phyloP scores from a whole-genome alignment of 2,797 vertebrate genomes.

The Potorous gilbertii region DNA sequence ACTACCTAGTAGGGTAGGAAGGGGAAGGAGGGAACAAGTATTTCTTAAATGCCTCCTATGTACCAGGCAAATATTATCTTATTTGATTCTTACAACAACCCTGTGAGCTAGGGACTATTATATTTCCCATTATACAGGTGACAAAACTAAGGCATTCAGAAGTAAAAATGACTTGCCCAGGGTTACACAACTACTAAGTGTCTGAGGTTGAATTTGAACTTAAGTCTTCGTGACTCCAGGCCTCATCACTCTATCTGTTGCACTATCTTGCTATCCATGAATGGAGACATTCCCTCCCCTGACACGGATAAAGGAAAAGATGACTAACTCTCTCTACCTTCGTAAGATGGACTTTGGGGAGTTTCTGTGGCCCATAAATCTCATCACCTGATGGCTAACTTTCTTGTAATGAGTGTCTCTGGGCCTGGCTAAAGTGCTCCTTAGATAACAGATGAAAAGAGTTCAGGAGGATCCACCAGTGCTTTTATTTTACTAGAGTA shows the following conservation, averaged over 20 bases:
- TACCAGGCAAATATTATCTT: background rate
- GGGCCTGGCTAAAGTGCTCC: background rate
- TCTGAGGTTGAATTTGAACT: background rate
- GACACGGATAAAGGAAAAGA: background rate
- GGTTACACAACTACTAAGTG: background rate
- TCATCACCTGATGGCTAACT: background rate
- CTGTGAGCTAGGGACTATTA: background rate
- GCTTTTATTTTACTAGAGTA: background rate
- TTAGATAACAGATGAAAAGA: background rate
- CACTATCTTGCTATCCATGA: background rate
- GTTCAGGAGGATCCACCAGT: background rate
- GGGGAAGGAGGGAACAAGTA: background rate
- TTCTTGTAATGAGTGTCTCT: background rate
- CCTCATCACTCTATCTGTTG: background rate
- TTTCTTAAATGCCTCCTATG: background rate
- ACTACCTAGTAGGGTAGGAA: background rate
- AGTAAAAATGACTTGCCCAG: background rate
- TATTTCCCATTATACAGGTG: background rate
- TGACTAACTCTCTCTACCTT: background rate
- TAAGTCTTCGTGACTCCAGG: too few species aligned
- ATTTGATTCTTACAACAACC: background rate
- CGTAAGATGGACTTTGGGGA: background rate
- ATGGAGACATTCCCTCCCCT: background rate
- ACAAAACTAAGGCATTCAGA: background rate
- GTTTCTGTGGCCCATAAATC: background rate